Evolutionary conservation across 2,888 invertebrate genomes (phyloP).

Genomic region (Automeris io): DNA sequence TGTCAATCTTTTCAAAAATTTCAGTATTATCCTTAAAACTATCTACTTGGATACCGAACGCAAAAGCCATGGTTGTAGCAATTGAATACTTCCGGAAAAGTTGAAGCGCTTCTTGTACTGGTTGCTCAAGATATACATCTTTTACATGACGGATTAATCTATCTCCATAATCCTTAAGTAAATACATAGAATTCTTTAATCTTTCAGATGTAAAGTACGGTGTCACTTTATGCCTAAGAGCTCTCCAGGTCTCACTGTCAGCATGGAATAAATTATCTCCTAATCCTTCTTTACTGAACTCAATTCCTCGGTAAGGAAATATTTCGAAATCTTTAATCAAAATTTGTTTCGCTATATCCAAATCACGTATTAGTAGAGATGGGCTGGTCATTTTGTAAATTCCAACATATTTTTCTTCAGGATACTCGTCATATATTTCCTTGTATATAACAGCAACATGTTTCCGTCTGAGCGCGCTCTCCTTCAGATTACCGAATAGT

Average conservation of each 20-base stretch:
- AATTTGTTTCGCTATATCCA: conserved; percentile 39
- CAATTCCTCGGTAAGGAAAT: conserved; percentile 37
- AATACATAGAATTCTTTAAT: conserved; percentile 29
- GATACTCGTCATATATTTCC: conserved; percentile 38
- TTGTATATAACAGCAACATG: conserved; percentile 24
- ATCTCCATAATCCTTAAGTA: conserved; percentile 27
- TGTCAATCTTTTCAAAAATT: conserved; percentile 20
- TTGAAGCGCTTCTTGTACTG: conserved; percentile 21
- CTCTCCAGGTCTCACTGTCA: conserved; percentile 31
- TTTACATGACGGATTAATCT: conserved; percentile 30
- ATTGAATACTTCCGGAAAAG: conserved; percentile 25
- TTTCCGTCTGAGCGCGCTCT: conserved; percentile 25
- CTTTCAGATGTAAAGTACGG: conserved; percentile 41
- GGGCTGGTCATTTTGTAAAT: conserved; percentile 38
- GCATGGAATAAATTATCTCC: conserved; percentile 42
- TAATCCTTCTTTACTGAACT: conserved; percentile 32
- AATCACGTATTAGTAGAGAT: conserved; percentile 36
- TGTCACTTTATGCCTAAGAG: conserved; percentile 31
- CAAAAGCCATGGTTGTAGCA: conserved; percentile 22
- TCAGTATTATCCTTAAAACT: conserved; percentile 19
- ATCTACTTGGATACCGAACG: conserved; percentile 26
- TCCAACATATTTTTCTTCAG: conserved; percentile 42
- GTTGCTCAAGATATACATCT: conserved; percentile 11
- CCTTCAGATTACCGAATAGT: conserved; percentile 26
- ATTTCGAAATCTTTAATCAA: conserved; percentile 42